Percentiles rank a stretch among this genome's conserved stretches.
Conservation (phyloP, 1,140 invertebrate genomes). For the Homarus americanus region DNA sequence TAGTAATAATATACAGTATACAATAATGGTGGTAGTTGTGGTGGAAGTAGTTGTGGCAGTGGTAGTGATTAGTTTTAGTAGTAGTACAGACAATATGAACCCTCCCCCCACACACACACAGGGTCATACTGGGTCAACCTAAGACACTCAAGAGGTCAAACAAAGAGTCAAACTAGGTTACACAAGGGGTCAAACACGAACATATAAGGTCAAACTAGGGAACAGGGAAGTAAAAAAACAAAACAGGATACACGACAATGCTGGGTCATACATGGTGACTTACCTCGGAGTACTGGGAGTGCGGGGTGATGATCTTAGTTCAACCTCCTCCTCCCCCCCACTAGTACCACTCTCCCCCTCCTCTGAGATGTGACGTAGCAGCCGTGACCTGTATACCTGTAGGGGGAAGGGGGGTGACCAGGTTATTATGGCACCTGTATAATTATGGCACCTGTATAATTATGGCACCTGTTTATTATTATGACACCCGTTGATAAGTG, state of each 20-base stretch:
- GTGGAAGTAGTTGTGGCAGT: too few relatives aligned
- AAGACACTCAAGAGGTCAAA: too few relatives aligned
- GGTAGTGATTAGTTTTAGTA: too few relatives aligned
- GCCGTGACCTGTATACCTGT: conserved; percentile 17
- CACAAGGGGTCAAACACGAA: not conserved
- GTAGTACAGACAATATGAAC: too few relatives aligned
- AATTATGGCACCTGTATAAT: too few relatives aligned
- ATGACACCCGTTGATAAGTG: too few relatives aligned
- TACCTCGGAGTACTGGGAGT: not conserved
- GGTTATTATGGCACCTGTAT: not conserved
- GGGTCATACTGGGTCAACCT: not conserved
- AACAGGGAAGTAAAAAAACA: not conserved
- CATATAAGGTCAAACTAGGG: not conserved
- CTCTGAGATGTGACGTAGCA: conserved; percentile 34
- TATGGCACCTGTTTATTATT: too few relatives aligned
- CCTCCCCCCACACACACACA: too few relatives aligned
- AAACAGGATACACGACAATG: not conserved
- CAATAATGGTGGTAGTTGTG: too few relatives aligned
- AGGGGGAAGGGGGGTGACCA: not conserved
- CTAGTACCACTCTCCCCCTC: not conserved
- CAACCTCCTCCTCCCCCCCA: conserved; percentile 16
- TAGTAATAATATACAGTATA: not conserved
- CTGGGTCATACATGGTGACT: not conserved
- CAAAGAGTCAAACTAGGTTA: too few relatives aligned
- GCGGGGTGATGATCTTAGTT: not conserved